Base-by-base conservation (phyloP, 2,888 invertebrate species). In the Teleiodes luculella region DNA sequence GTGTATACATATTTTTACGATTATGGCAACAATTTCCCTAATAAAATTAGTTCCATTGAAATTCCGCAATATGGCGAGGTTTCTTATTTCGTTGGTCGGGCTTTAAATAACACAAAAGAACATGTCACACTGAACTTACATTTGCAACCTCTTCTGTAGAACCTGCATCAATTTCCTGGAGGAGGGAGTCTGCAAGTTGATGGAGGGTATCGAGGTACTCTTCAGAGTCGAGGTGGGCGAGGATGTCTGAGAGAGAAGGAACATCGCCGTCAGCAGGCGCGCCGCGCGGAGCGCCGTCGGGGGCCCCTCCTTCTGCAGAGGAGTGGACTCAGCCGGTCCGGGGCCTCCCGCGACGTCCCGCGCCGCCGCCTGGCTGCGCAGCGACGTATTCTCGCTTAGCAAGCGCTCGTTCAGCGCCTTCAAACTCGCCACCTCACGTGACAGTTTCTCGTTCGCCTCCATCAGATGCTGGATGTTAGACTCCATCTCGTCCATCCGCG, bases 241-340 rank as follows among this genome's bases (percentile, higher is more conserved):
- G 92, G 91, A 95, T 89, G 91, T 95, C 95, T 92, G 95, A 91
- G 93, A 95, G 91, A 95, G 94, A 91, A 95, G 94, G 92, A 92
- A 95, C 80, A 94, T 92, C 90, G 94, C 90, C 81, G 95, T 92
- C 91, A 93, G 92, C 92, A 93, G 91, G 66, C 94, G 92, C 49
- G 92, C 92, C 92, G 92, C 90, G 90, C 91, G 91, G 87, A 90
- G 84, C 91, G 93, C 93, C 93, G 92, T 85, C 92, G 93, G 92
- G 84, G 92, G 91, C 92, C 92, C 93, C 92, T 93, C 94, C 93
- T 96, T 97, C 98, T 97, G 94, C 98, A 92, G 98, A 98, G 97
- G 97, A 93, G 91, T 88, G 95, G 94, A 94, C 93, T 91, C 94
- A 91, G 94, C 94, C 82, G 95, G 94, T 94, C 94, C 92, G 78